Evolutionary conservation across 2,113 vertebrate species (phyloP).

Genomic region (Thalassoma bifasciatum): DNA sequence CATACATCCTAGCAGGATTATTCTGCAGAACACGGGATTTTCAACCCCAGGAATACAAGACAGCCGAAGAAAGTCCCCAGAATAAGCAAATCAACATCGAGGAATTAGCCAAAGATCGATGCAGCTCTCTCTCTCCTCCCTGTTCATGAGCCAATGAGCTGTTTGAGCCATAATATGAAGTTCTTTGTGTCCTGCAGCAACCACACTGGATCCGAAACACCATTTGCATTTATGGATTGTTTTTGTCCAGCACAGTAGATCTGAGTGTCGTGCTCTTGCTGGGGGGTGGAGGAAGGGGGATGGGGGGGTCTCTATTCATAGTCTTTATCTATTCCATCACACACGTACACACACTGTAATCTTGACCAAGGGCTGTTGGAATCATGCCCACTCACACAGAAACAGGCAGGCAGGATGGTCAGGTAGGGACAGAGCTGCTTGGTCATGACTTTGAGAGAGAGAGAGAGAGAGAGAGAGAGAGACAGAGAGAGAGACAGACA

Average conservation of each 20-base stretch:
- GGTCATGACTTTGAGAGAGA: constrained; percentile 23
- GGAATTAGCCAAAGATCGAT: constrained; percentile 65
- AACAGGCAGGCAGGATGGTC: constrained; percentile 4
- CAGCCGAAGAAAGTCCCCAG: constrained; percentile 5
- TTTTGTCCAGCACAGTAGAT: constrained; percentile 49
- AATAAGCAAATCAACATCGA: constrained; percentile 64
- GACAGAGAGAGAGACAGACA: too few relatives aligned
- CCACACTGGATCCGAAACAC: constrained; percentile 46
- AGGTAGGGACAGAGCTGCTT: background rate
- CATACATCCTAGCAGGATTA: background rate
- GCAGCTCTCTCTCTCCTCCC: constrained; percentile 56
- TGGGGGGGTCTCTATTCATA: constrained; percentile 70
- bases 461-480: too few relatives aligned
- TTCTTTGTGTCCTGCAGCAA: constrained; percentile 69
- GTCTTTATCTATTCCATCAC: constrained; percentile 70
- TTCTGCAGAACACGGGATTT: constrained; percentile 38
- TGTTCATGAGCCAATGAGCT: constrained; percentile 54
- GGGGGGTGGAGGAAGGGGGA: too few relatives aligned
- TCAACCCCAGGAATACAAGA: constrained; percentile 33
- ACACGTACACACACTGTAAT: constrained; percentile 15
- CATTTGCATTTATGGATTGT: constrained; percentile 81
- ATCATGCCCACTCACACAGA: constrained; percentile 21
- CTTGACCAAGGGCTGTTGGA: constrained; percentile 54
- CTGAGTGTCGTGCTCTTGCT: constrained; percentile 63
- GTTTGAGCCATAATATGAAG: constrained; percentile 55